Conservation (phyloP, 2,113 vertebrate species). For the Balaenoptera acutorostrata region DNA sequence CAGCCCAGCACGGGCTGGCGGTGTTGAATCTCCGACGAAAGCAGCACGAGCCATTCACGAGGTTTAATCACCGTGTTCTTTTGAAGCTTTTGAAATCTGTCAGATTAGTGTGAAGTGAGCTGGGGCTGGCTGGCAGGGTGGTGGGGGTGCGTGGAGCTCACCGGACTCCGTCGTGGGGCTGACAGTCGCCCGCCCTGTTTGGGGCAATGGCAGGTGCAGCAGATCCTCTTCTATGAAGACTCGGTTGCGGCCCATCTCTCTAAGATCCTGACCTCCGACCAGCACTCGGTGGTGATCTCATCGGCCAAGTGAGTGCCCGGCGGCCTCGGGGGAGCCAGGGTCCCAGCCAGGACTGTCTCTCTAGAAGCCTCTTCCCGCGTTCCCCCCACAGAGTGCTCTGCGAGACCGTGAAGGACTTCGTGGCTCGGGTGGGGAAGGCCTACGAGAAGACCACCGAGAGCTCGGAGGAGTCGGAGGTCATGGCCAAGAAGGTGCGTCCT, state of each 20-base stretch:
- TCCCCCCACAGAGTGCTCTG: slow-evolving; percentile 89
- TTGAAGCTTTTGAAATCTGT: background rate
- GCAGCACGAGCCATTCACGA: no score
- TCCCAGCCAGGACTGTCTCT: background rate
- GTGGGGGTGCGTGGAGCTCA: rapidly evolving
- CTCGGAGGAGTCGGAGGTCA: slow-evolving; percentile 91
- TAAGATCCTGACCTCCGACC: slow-evolving; percentile 97
- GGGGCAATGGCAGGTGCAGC: slow-evolving; percentile 87
- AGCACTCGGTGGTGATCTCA: slow-evolving; percentile 97
- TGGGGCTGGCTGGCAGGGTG: rapidly evolving
- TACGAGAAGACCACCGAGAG: slow-evolving; percentile 94
- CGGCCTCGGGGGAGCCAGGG: rapidly evolving
- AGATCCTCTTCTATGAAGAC: slow-evolving; percentile 97
- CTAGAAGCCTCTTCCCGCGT: background rate
- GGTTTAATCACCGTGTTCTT: no score
- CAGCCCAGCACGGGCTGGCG: background rate
- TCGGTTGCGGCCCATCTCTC: slow-evolving; percentile 96
- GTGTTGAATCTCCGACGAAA: background rate
- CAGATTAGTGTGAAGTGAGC: background rate
- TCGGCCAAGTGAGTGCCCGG: slow-evolving; percentile 90
- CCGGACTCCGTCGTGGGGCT: no score
- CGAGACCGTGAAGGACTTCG: slow-evolving; percentile 98
- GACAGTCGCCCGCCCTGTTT: background rate
- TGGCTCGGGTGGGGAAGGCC: slow-evolving; percentile 94
- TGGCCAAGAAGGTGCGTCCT: slow-evolving; percentile 93